Evolutionary conservation across 2,113 vertebrate species (phyloP).

Genomic region (Caracal caracal): DNA sequence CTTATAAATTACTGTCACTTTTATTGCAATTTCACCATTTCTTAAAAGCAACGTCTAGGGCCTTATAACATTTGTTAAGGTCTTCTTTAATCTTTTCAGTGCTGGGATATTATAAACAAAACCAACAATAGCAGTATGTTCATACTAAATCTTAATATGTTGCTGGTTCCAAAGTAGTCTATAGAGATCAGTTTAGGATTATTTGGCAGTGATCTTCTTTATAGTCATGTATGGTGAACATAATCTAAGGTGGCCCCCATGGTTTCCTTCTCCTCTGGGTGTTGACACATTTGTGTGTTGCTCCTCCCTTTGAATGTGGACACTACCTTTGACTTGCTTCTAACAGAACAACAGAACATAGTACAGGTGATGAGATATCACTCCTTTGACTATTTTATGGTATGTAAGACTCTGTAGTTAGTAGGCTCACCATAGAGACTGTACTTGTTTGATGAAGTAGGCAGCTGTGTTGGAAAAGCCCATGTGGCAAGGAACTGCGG

Average conservation of each 20-base stretch:
- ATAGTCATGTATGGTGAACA: background rate
- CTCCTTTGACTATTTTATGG: background rate
- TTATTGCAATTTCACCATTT: background rate
- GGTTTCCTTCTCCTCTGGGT: background rate
- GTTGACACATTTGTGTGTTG: background rate
- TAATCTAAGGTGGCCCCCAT: background rate
- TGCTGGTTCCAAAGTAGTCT: background rate
- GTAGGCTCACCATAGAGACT: background rate
- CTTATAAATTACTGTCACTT: background rate
- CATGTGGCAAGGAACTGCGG: background rate
- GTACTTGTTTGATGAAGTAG: background rate
- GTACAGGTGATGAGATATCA: background rate
- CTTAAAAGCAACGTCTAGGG: background rate
- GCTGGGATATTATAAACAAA: slow-evolving; percentile 11
- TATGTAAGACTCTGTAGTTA: background rate
- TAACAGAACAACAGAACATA: background rate
- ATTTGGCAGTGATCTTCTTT: background rate
- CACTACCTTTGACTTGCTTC: background rate
- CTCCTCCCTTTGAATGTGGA: background rate
- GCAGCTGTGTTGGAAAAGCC: background rate
- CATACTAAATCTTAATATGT: background rate
- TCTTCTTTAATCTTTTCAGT: slow-evolving; percentile 27
- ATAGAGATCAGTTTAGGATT: background rate
- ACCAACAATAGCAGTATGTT: background rate
- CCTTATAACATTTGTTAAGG: background rate